A percentile compares a stretch with the other conserved stretches of the same genome.
Conservation (phyloP, 2,113 vertebrate genomes). For the Hippoglossus stenolepis region DNA sequence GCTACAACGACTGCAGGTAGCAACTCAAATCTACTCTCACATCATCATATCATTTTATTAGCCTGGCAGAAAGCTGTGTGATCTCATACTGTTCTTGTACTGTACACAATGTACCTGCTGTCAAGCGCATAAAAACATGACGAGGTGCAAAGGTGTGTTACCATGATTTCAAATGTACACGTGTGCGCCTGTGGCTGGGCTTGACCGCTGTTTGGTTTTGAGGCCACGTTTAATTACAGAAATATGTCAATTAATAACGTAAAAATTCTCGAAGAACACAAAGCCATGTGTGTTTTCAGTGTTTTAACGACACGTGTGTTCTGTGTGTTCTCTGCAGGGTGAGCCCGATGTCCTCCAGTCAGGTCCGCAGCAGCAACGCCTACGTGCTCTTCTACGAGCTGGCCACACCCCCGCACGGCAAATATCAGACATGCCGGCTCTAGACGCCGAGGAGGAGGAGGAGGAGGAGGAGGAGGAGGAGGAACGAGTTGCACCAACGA, state of each 20-base stretch:
- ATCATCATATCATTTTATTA: slow-evolving; percentile 6
- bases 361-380: slow-evolving; percentile 93
- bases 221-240: no score
- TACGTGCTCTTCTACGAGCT: slow-evolving; percentile 97
- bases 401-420: slow-evolving; percentile 87
- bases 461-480: background rate
- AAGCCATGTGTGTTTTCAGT: background rate
- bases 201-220: background rate
- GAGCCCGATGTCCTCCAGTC: slow-evolving; percentile 92
- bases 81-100: background rate
- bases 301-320: background rate
- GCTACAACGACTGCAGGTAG: slow-evolving; percentile 95
- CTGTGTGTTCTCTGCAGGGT: slow-evolving; percentile 80
- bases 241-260: background rate
- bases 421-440: slow-evolving; percentile 70
- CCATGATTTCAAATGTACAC: background rate
- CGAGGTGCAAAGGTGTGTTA: background rate
- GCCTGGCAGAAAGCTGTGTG: slow-evolving; percentile 5
- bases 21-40: background rate
- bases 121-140: background rate
- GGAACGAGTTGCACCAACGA: background rate
- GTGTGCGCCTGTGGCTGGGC: background rate
- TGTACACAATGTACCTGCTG: slow-evolving; percentile 8
- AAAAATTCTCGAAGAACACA: background rate
- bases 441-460: slow-evolving; percentile 10